Evolutionary conservation across 2,797 vertebrate species (phyloP).

Genomic region (Nyctalus aviator): DNA sequence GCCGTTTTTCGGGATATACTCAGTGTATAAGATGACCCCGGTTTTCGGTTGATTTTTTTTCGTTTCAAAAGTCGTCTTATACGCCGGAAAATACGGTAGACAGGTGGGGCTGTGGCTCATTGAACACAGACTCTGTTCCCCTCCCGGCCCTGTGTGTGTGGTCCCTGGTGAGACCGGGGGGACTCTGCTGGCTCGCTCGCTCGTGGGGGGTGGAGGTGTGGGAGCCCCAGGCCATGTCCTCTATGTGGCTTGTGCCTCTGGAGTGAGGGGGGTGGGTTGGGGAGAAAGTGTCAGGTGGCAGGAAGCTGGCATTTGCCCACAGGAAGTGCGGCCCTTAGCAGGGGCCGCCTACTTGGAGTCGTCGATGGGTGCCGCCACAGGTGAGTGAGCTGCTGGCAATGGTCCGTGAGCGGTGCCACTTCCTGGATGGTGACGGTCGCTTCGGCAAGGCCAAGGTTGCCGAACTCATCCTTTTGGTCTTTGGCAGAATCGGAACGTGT

Average conservation of each 20-base stretch:
- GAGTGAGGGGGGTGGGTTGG: neutral
- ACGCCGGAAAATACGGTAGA: too few species aligned
- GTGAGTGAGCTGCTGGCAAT: neutral
- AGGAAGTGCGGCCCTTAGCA: fast-evolving
- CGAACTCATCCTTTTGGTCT: constrained; percentile 12
- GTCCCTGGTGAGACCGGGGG: neutral
- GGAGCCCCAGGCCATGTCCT: neutral
- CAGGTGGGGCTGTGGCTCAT: fast-evolving
- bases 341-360: fast-evolving
- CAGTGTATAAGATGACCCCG: too few species aligned
- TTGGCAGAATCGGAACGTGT: constrained; percentile 87
- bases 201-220: too few species aligned
- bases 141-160: too few species aligned
- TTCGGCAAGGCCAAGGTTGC: neutral
- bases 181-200: neutral
- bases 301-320: neutral
- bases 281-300: neutral
- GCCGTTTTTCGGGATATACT: too few species aligned
- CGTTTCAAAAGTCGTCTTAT: too few species aligned
- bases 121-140: neutral
- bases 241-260: neutral
- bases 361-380: fast-evolving
- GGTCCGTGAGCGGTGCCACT: too few species aligned
- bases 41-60: too few species aligned
- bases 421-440: neutral